These are phyloP conservation scores for Iphiclides podalirius DNA, from an alignment of 2,888 invertebrate genomes.

Conservation along the genomic window DNA sequence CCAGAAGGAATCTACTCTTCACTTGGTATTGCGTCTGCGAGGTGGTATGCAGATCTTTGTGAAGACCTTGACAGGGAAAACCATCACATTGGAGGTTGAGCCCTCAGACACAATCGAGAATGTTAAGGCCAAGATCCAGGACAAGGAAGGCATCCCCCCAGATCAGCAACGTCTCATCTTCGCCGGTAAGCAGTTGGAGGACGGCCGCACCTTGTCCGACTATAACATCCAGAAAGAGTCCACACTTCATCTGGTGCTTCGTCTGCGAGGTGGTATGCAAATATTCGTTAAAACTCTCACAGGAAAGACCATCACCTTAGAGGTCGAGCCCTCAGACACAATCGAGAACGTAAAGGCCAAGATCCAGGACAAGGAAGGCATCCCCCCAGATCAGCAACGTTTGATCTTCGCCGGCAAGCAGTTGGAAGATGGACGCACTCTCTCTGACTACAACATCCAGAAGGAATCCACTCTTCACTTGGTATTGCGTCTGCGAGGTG, in stretches of 20 bases:
- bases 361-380: background rate
- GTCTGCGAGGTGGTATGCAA: conserved; percentile 81
- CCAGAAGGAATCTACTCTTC: conserved; percentile 27
- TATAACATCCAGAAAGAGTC: conserved; percentile 84
- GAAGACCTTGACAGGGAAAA: conserved; percentile 24
- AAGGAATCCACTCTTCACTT: conserved; percentile 79
- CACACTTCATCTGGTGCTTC: conserved; percentile 78
- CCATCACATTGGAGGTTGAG: conserved; percentile 15
- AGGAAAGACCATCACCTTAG: conserved; percentile 88
- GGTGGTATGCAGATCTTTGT: conserved; percentile 30
- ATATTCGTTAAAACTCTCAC: conserved; percentile 68
- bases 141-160: conserved; percentile 19
- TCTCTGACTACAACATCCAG: conserved; percentile 81
- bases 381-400: conserved; percentile 1
- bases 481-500: conserved; percentile 56
- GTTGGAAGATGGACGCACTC: conserved; percentile 77
- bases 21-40: conserved; percentile 26
- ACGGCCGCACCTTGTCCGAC: conserved; percentile 83
- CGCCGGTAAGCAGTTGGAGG: conserved; percentile 55
- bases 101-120: conserved; percentile 17
- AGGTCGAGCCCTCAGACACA: conserved; percentile 63
- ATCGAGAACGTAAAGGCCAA: background rate
- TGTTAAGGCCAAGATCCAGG: conserved; percentile 23
- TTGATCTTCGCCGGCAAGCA: conserved; percentile 67
- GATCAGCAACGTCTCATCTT: conserved; percentile 15